These are phyloP conservation scores for Andrena bicolor DNA, from an alignment of 2,888 invertebrate genomes.

Conservation along the genomic window DNA sequence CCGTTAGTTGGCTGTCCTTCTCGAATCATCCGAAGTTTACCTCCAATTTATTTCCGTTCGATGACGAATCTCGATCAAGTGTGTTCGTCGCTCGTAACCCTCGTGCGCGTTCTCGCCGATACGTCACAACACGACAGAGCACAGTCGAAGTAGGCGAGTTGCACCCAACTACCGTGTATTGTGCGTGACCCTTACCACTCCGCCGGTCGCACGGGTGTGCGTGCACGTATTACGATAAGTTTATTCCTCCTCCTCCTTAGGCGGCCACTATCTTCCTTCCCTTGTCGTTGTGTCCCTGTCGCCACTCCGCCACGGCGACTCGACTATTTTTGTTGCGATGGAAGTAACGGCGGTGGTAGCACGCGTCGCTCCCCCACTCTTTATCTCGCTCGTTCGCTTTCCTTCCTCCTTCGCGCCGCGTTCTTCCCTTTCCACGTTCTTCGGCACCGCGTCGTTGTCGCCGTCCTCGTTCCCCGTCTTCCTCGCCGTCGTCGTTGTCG, in stretches of 20 bases:
- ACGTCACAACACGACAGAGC: slow-evolving; percentile 24
- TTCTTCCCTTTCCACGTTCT: slow-evolving; percentile 40
- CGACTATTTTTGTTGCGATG: slow-evolving; percentile 73
- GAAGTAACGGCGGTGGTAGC: slow-evolving; percentile 66
- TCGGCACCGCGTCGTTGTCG: slow-evolving; percentile 38
- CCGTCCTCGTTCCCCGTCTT: slow-evolving; percentile 56
- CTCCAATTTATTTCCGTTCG: slow-evolving; percentile 22
- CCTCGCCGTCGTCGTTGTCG: slow-evolving; percentile 48
- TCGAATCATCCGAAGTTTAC: slow-evolving; percentile 7
- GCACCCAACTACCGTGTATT: slow-evolving; percentile 44
- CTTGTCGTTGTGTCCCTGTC: slow-evolving; percentile 18
- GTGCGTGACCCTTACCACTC: slow-evolving; percentile 45
- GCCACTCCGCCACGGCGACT: slow-evolving; percentile 36
- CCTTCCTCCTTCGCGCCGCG: slow-evolving; percentile 61
- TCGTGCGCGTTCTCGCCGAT: slow-evolving; percentile 8
- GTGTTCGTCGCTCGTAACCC: slow-evolving; percentile 22
- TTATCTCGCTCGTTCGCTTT: slow-evolving; percentile 56
- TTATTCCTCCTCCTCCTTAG: slow-evolving; percentile 36
- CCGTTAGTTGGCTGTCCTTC: not conserved
- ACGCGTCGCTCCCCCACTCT: slow-evolving; percentile 70
- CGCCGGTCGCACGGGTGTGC: slow-evolving; percentile 40
- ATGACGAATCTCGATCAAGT: slow-evolving; percentile 20
- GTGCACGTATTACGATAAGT: slow-evolving; percentile 55
- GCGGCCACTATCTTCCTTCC: slow-evolving; percentile 28
- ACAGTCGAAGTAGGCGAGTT: slow-evolving; percentile 22